A percentile compares a stretch with the other conserved stretches of the same genome.
Evolutionary conservation across 2,797 vertebrate genomes (phyloP).

Genomic region (Xenops minutus): DNA sequence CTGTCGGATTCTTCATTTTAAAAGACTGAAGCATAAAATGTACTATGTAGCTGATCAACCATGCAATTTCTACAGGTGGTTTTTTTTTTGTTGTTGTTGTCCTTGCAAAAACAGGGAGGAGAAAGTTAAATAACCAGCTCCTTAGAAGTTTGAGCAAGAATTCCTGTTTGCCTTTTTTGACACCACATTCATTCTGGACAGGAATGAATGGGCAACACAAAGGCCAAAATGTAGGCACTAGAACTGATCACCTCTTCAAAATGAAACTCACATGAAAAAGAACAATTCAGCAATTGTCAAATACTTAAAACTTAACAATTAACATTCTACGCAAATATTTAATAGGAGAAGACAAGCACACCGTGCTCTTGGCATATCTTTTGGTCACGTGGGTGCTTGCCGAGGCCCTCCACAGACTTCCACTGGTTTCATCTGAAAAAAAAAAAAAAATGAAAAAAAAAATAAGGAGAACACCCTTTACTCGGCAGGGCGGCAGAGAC

Average conservation of each 20-base stretch:
- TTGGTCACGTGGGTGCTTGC: neutral
- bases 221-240: neutral
- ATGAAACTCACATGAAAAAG: neutral
- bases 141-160: neutral
- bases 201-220: conserved; percentile 68
- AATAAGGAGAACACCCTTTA: neutral
- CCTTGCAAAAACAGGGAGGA: neutral
- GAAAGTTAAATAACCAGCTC: neutral
- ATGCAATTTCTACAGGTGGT: neutral
- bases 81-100: neutral
- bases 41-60: accelerated
- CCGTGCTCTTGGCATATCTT: neutral
- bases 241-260: neutral
- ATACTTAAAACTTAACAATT: neutral
- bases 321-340: neutral
- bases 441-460: neutral
- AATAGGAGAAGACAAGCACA: neutral
- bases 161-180: conserved; percentile 66
- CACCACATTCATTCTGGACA: conserved; percentile 49
- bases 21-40: neutral
- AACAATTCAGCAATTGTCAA: accelerated
- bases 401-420: no score
- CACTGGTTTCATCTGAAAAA: neutral
- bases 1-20: neutral
- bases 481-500: neutral